Evolutionary conservation across 2,888 invertebrate genomes (phyloP).

Genomic region (Leptopilina syphax): DNA sequence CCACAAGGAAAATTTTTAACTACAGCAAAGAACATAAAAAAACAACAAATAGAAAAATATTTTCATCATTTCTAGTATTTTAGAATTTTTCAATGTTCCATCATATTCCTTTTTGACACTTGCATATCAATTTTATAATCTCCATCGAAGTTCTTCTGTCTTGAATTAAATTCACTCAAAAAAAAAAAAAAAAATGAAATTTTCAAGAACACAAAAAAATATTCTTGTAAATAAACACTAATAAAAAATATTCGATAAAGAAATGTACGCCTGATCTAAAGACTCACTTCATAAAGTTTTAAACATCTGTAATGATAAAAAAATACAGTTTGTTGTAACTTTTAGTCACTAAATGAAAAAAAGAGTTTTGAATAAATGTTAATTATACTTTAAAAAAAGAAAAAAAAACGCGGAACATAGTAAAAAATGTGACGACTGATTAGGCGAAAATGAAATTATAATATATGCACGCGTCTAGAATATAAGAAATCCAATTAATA

Average conservation of each 20-base stretch:
- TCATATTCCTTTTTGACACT: constrained; percentile 4
- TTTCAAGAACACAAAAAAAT: no score
- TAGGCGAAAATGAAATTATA: constrained; percentile 1
- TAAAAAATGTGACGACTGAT: constrained; percentile 35
- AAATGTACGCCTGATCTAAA: constrained; percentile 34
- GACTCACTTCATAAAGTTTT: constrained; percentile 16
- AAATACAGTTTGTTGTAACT: constrained; percentile 18
- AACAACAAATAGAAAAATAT: neutral
- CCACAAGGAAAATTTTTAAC: neutral
- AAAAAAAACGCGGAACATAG: neutral
- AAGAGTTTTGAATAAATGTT: constrained; percentile 30
- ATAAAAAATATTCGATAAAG: constrained; percentile 21
- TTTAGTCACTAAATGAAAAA: constrained; percentile 23
- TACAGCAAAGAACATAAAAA: no score
- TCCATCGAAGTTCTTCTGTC: constrained; percentile 27
- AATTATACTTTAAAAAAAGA: constrained; percentile 7
- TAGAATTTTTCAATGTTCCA: neutral
- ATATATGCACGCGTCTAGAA: neutral
- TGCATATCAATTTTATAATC: constrained; percentile 35
- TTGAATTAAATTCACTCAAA: neutral
- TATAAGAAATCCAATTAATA: constrained; percentile 28
- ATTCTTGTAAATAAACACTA: constrained; percentile 25
- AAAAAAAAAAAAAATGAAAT: neutral
- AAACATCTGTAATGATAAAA: constrained; percentile 19
- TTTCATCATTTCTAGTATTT: neutral